These are phyloP conservation scores for Drosophila kanapiae DNA, from an alignment of 1,140 invertebrate genomes.

Conservation along the genomic window DNA sequence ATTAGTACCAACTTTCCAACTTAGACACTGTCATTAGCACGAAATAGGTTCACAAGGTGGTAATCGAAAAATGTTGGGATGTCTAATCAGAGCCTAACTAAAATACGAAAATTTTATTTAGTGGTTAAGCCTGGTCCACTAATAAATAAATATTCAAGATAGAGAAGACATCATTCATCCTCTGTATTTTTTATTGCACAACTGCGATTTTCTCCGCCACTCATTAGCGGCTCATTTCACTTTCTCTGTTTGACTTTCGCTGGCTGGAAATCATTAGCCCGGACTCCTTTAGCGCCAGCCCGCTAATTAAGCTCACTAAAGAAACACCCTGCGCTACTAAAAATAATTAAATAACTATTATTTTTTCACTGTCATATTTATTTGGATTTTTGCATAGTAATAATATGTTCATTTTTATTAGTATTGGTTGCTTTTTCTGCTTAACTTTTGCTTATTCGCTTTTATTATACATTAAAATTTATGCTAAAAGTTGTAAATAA, in stretches of 20 bases:
- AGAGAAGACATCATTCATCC: too few species aligned
- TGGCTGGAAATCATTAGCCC: slow-evolving; percentile 7
- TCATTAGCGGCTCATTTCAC: slow-evolving; percentile 22
- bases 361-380: slow-evolving; percentile 65
- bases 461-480: slow-evolving; percentile 76
- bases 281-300: slow-evolving; percentile 19
- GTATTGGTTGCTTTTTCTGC: slow-evolving; percentile 59
- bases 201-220: slow-evolving; percentile 1
- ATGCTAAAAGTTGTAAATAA: slow-evolving; percentile 76
- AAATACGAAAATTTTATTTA: neutral
- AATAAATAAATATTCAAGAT: neutral
- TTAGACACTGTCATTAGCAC: slow-evolving; percentile 64
- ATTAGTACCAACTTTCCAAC: slow-evolving; percentile 60
- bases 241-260: slow-evolving; percentile 29
- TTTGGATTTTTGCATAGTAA: slow-evolving; percentile 80
- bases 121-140: neutral
- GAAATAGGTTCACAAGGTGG: slow-evolving; percentile 12
- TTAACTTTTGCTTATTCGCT: slow-evolving; percentile 44
- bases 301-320: slow-evolving; percentile 33
- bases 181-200: neutral
- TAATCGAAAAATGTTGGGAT: slow-evolving; percentile 1
- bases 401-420: slow-evolving; percentile 74
- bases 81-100: neutral
- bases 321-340: slow-evolving; percentile 3
- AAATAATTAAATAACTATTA: slow-evolving; percentile 33